Evolutionary conservation across 2,888 invertebrate genomes (phyloP), one percentile per base, ranked within the genome.

Genomic region (Sinotaia quadrata): DNA sequence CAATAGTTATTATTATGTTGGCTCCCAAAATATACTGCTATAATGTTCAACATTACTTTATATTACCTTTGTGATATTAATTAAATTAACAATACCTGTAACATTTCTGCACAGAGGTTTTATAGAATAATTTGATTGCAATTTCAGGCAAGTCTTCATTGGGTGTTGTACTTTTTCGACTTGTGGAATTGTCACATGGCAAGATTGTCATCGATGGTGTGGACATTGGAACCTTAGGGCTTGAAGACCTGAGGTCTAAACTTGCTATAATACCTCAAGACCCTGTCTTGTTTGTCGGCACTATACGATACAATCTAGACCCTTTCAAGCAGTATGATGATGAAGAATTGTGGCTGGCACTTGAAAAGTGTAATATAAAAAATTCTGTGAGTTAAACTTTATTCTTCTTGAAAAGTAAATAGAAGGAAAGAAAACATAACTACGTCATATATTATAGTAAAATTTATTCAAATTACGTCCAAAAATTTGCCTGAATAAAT

Each of bases 201-300:
- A 83, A 75, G 27, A 91, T 92, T 56, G 83, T 79, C 34, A 89
- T 92, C 54, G 92, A 92, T 74, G 89, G 87, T 36, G 76, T 90
- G 4, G 90, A 92, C 78, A 89, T 91, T 63, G 81, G 86, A 5
- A 79, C 80, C 7, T 79, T 91, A 18, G 88, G 89, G 0, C 82
- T 91, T 56, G 85, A 89, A 51, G 87, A 89, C 68, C 85, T 92
- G 21, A 87, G 92, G 59, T 89, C 87, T n/a, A 91, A 78, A 27
- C 73, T 87, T 33, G 79, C 85, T 31, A 84, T 86, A 63, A 87
- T 92, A 72, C 92, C 92, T 8, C 92, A 92, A 80, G 92, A 92
- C 81, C 92, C 92, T 0, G 89, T 91, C 3, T 85, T 92, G 15
- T 92, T 92, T 81, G 89, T 90, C 34, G 91, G 91, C 49, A 91